A percentile compares a stretch with the other conserved stretches of the same genome.
Evolutionary conservation across 2,113 vertebrate genomes (phyloP).

Genomic region (Tachuris rubrigastra): DNA sequence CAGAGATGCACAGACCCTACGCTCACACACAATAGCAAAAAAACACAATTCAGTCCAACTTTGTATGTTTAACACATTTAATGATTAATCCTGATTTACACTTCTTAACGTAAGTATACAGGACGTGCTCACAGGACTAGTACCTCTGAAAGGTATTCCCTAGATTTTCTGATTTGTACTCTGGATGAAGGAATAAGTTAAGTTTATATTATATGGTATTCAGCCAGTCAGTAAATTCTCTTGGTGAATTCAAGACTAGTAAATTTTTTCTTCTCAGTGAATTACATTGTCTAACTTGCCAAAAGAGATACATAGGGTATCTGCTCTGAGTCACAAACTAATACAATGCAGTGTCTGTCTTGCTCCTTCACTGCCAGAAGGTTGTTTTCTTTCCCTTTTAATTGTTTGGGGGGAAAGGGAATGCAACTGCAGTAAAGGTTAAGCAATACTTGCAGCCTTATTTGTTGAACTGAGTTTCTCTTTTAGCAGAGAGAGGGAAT

Average conservation of each 20-base stretch:
- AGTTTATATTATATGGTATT: background rate
- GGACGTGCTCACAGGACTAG: background rate
- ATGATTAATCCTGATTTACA: background rate
- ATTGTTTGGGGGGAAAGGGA: slow-evolving; percentile 25
- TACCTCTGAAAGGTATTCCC: background rate
- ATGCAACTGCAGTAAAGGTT: background rate
- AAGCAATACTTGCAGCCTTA: background rate
- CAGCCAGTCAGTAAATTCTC: background rate
- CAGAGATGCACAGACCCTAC: accelerated
- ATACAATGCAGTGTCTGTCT: background rate
- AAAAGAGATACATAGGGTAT: background rate
- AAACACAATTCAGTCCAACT: background rate
- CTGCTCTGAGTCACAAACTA: background rate
- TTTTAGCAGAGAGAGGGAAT: background rate
- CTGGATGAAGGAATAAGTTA: background rate
- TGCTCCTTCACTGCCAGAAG: background rate
- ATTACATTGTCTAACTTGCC: background rate
- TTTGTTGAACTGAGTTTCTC: background rate
- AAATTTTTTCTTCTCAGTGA: background rate
- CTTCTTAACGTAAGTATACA: background rate
- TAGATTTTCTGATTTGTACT: background rate
- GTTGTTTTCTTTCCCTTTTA: slow-evolving; percentile 9
- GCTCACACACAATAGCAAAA: background rate
- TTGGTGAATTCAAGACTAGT: background rate
- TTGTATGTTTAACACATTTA: accelerated